A percentile compares a stretch with the other conserved stretches of the same genome.
phyloP scores from a whole-genome alignment of 2,888 invertebrate genomes.

The Meghimatium bilineatum region DNA sequence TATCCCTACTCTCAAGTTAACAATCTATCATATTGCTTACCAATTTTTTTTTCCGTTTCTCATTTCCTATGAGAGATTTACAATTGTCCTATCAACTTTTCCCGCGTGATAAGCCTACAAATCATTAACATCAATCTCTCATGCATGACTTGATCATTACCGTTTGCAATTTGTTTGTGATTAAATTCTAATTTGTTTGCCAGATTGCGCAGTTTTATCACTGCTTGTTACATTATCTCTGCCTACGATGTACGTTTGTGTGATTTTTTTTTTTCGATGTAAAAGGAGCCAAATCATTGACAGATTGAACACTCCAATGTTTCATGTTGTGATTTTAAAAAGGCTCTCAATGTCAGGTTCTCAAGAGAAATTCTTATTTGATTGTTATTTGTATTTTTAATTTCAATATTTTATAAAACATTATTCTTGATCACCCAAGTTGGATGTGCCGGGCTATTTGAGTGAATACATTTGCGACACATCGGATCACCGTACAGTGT shows the following conservation, averaged over 20 bases:
- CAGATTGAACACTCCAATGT: neutral
- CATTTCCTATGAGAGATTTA: neutral
- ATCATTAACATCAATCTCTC: neutral
- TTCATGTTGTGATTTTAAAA: neutral
- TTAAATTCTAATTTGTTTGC: slow-evolving; percentile 2
- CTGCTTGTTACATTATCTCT: neutral
- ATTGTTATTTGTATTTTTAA: too few relatives aligned
- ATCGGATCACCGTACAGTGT: too few relatives aligned
- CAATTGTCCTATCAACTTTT: neutral
- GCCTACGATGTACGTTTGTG: neutral
- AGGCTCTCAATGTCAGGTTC: too few relatives aligned
- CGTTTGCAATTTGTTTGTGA: neutral
- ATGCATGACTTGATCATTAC: slow-evolving; percentile 9
- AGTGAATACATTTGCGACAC: too few relatives aligned
- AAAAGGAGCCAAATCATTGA: neutral
- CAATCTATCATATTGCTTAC: neutral
- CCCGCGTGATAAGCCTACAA: neutral
- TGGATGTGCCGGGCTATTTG: too few relatives aligned
- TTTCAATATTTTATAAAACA: too few relatives aligned
- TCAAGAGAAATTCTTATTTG: too few relatives aligned
- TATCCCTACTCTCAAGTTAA: neutral
- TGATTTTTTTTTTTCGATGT: neutral
- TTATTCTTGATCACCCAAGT: too few relatives aligned
- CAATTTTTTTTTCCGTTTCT: neutral
- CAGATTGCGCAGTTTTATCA: neutral